Conservation (phyloP, 2,888 invertebrate species). For the Tanytarsus gracilentus region DNA sequence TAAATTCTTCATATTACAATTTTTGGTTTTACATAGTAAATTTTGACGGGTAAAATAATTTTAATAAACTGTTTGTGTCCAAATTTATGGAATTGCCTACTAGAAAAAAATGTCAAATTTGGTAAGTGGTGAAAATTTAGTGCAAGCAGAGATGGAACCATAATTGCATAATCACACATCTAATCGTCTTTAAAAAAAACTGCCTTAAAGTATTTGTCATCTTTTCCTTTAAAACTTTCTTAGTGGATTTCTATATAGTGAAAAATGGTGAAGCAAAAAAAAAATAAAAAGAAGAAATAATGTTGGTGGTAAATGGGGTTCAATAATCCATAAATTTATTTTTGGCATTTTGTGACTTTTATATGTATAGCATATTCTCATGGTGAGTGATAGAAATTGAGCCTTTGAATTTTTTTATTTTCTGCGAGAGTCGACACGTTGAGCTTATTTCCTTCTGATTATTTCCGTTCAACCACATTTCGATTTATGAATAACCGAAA, state of each 20-base stretch:
- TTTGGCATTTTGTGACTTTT: slow-evolving; percentile 18
- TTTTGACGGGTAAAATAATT: too few species aligned
- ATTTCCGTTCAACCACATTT: not conserved
- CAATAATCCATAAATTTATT: not conserved
- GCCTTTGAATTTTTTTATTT: not conserved
- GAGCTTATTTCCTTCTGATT: not conserved
- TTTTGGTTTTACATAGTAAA: too few species aligned
- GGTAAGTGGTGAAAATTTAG: too few species aligned
- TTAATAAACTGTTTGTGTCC: too few species aligned
- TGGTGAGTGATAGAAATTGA: slow-evolving; percentile 27
- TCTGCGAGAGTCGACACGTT: not conserved
- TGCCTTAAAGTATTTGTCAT: too few species aligned
- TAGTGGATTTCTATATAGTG: not conserved
- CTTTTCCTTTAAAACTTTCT: not conserved
- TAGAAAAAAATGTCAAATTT: too few species aligned
- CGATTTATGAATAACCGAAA: not conserved
- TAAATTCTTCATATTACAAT: too few species aligned
- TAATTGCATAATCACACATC: too few species aligned
- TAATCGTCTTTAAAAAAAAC: too few species aligned
- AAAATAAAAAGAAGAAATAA: not conserved
- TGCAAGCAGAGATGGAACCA: too few species aligned
- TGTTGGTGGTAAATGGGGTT: slow-evolving; percentile 7
- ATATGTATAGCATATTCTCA: slow-evolving; percentile 27
- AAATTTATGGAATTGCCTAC: too few species aligned
- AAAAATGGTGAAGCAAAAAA: not conserved